phyloP scores from a whole-genome alignment of 2,888 invertebrate species.

The Elysia crispata region DNA sequence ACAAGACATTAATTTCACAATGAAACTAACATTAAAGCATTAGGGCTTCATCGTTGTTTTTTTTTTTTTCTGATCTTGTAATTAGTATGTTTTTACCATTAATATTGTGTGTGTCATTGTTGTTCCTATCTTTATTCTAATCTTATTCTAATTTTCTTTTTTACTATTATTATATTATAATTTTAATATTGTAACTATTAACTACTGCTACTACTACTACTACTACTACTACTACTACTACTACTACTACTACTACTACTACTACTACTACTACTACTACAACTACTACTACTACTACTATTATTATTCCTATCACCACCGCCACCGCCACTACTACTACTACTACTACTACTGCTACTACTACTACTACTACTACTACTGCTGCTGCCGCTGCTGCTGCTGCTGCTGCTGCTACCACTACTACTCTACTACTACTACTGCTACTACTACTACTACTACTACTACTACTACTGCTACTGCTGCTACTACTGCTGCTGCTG shows the following conservation, averaged over 20 bases:
- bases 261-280: conserved; percentile 28
- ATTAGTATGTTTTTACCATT: too few species aligned
- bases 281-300: conserved; percentile 31
- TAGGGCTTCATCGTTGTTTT: too few species aligned
- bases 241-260: conserved; percentile 30
- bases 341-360: conserved; percentile 30
- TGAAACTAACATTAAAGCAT: too few species aligned
- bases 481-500: conserved; percentile 6
- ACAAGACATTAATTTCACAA: too few species aligned
- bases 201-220: neutral
- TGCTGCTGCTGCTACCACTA: neutral
- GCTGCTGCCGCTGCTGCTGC: neutral
- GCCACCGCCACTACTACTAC: conserved; percentile 25
- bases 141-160: neutral
- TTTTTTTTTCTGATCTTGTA: too few species aligned
- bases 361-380: conserved; percentile 28
- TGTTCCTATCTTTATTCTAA: neutral
- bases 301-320: too few species aligned
- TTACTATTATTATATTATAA: neutral
- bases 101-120: too few species aligned
- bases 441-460: neutral
- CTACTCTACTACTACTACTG: too few species aligned
- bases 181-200: neutral
- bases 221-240: conserved; percentile 2
- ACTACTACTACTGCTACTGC: too few species aligned